A percentile compares a stretch with the other conserved stretches of the same genome.
Conservation (phyloP, 2,113 vertebrate species). For the Pelecanoides urinatrix region DNA sequence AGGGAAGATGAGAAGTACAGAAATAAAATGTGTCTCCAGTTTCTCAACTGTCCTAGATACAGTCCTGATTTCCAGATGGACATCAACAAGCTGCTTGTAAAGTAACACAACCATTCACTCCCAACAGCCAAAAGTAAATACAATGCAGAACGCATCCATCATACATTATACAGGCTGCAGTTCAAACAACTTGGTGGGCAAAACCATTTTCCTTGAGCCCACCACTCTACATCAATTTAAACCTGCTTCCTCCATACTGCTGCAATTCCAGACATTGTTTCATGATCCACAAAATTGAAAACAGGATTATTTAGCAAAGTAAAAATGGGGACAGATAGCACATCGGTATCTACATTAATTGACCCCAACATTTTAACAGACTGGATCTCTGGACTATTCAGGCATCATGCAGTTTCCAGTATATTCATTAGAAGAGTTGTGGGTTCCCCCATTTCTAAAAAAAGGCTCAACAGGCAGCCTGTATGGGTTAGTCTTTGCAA, state of each 20-base stretch:
- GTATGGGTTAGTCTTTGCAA: background rate
- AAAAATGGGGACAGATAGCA: background rate
- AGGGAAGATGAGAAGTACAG: fast-evolving
- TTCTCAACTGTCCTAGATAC: background rate
- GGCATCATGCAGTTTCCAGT: background rate
- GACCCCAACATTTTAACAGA: background rate
- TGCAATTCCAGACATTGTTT: background rate
- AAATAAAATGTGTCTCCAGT: background rate
- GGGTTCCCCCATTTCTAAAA: no score
- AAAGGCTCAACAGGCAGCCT: background rate
- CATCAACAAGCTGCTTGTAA: background rate
- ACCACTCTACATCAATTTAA: background rate
- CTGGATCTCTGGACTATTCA: background rate
- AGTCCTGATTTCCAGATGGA: background rate
- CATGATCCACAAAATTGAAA: background rate
- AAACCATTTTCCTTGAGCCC: background rate
- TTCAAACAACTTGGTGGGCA: background rate
- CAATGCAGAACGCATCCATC: background rate
- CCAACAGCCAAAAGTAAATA: background rate
- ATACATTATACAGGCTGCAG: background rate
- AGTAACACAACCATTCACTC: background rate
- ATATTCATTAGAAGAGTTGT: background rate
- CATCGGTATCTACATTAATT: fast-evolving
- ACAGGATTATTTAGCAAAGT: background rate
- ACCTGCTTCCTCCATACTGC: background rate